Conservation (phyloP, 2,113 vertebrate genomes). For the Ascaphus truei region DNA sequence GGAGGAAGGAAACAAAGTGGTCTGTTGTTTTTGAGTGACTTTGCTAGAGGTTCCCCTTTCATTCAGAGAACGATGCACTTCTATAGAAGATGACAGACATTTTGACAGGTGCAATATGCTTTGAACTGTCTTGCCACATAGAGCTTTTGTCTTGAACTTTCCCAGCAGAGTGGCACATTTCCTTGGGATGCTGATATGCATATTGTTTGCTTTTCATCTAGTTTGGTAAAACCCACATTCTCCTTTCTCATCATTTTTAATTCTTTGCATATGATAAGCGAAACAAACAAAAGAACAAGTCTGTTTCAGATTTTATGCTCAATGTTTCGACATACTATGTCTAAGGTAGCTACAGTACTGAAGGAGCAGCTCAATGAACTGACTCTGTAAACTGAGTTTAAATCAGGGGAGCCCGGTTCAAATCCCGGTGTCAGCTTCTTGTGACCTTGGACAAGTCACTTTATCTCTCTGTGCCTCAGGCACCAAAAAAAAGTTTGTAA, state of each 20-base stretch:
- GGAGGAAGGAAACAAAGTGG: constrained; percentile 76
- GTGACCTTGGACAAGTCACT: too few relatives aligned
- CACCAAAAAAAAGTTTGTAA: too few relatives aligned
- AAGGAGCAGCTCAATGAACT: too few relatives aligned
- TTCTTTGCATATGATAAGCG: constrained; percentile 48
- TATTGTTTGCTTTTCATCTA: constrained; percentile 69
- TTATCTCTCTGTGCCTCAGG: too few relatives aligned
- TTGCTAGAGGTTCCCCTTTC: constrained; percentile 69
- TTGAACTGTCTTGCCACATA: constrained; percentile 88
- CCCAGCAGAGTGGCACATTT: constrained; percentile 67
- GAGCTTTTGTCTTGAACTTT: constrained; percentile 81
- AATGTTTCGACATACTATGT: too few relatives aligned
- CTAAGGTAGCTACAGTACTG: too few relatives aligned
- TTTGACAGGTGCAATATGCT: constrained; percentile 94
- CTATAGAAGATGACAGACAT: constrained; percentile 76
- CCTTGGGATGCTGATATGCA: constrained; percentile 66
- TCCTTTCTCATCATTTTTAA: constrained; percentile 45
- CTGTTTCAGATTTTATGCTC: too few relatives aligned
- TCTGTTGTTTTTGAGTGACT: constrained; percentile 77
- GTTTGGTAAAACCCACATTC: constrained; percentile 56
- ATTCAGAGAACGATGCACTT: constrained; percentile 67
- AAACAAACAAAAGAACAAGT: too few relatives aligned
- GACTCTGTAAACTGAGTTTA: too few relatives aligned
- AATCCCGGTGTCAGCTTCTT: too few relatives aligned
- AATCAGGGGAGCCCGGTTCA: too few relatives aligned